Evolutionary conservation across 2,888 invertebrate genomes (phyloP).

Genomic region (Hirtodrosophila histrioides): DNA sequence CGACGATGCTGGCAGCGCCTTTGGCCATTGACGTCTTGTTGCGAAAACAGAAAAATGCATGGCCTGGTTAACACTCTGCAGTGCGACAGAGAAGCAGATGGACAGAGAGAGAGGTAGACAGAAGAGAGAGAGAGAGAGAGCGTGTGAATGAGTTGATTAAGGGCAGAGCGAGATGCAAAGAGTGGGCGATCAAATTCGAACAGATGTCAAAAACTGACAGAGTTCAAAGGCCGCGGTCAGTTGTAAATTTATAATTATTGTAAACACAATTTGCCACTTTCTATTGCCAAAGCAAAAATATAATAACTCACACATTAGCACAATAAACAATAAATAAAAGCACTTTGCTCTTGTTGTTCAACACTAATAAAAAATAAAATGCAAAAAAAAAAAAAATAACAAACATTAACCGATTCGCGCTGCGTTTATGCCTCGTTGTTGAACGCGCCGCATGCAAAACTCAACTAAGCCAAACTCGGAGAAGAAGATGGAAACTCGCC

Average conservation of each 20-base stretch:
- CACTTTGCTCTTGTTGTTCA: slow-evolving; percentile 34
- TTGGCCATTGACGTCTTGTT: slow-evolving; percentile 70
- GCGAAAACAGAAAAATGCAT: slow-evolving; percentile 73
- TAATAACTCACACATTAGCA: slow-evolving; percentile 34
- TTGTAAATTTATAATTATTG: slow-evolving; percentile 34
- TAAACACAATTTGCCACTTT: slow-evolving; percentile 25
- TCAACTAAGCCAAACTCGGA: slow-evolving; percentile 44
- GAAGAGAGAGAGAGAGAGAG: neutral
- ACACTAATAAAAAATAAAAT: slow-evolving; percentile 9
- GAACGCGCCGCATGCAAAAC: slow-evolving; percentile 62
- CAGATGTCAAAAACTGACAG: slow-evolving; percentile 57
- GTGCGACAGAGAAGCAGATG: slow-evolving; percentile 11
- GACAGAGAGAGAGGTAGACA: slow-evolving; percentile 11
- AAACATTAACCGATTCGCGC: slow-evolving; percentile 30
- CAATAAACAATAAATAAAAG: slow-evolving; percentile 8
- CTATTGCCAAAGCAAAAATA: slow-evolving; percentile 15
- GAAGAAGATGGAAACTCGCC: slow-evolving; percentile 19
- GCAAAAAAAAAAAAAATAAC: slow-evolving; percentile 11
- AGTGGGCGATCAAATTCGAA: slow-evolving; percentile 42
- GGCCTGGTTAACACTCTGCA: slow-evolving; percentile 62
- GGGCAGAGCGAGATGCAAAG: slow-evolving; percentile 25
- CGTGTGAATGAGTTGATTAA: slow-evolving; percentile 43
- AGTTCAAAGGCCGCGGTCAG: slow-evolving; percentile 69
- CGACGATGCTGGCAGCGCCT: slow-evolving; percentile 54
- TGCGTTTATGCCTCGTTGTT: slow-evolving; percentile 42